Base-by-base conservation (phyloP, 2,797 vertebrate species). In the Momotus momota region DNA sequence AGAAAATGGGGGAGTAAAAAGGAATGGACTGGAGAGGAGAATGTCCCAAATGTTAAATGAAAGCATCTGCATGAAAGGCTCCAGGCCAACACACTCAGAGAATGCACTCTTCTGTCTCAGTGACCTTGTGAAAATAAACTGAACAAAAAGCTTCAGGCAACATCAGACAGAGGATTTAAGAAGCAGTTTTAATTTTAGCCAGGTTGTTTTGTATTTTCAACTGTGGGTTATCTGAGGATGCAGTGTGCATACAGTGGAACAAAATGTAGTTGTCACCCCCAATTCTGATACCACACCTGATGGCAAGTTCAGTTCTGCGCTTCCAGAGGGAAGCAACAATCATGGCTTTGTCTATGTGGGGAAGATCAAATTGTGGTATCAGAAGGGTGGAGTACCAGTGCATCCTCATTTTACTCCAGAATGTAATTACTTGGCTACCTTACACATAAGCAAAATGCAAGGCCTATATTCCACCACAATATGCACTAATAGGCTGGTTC, bases 131-230 rank as follows among this genome's bases (percentile, higher is more conserved):
- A 92, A 93, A 57, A 94, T 82, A 93, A 84, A 91, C 87, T 88
- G 75, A 96, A 93, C 81, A 83, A 95, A 93, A 90, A 94, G 81
- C 91, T 96, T 67, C 82, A 38, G 92, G 97, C 95, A 91, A 95
- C 77, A 92, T 93, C 95, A 97, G 95, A 95, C 61, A 86, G 94
- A 96, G 80, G 57, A 86, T 94, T 95, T 95, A 97, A 96, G 96
- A 94, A 83, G 80, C 88, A 90, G 93, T 93, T 96, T 97, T 98
- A 97, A 98, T 97, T 97, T 97, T 95, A 97, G 88, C 81, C 96
- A 96, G 94, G 96, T 96, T 96, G 95, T 92, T 95, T 87, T 93
- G 87, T 93, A 64, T 93, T 96, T 87, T 93, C 40, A 31, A 45
- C 78, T 45, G 79, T 14, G 9, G 77, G 94, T 97, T 93, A 97